Percentiles rank a stretch among this genome's conserved stretches.
phyloP scores from a whole-genome alignment of 1,140 invertebrate species.

The Galleria mellonella region DNA sequence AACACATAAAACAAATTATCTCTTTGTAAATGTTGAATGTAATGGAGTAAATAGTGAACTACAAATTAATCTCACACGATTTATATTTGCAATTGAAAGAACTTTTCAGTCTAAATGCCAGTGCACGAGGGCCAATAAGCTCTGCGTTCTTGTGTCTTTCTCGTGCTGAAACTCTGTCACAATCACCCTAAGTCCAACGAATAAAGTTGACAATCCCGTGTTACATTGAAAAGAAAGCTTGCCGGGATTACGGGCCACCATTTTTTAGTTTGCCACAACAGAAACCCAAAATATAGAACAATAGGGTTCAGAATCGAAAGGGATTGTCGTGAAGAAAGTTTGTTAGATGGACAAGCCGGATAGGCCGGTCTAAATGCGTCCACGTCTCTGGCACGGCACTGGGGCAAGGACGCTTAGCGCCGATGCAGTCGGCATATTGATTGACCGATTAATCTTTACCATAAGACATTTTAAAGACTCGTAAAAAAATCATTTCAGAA shows the following conservation, averaged over 20 bases:
- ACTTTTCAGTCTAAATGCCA: slow-evolving; percentile 57
- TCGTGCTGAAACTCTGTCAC: slow-evolving; percentile 11
- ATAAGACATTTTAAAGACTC: slow-evolving; percentile 6
- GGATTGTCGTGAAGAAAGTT: slow-evolving; percentile 42
- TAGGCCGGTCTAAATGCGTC: slow-evolving; percentile 58
- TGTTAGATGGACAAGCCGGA: slow-evolving; percentile 37
- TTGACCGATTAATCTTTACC: slow-evolving; percentile 65
- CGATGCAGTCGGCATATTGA: slow-evolving; percentile 62
- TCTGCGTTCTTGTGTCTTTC: slow-evolving; percentile 39
- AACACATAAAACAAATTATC: too few species aligned
- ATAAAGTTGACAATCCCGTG: slow-evolving; percentile 26
- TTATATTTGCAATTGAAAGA: slow-evolving; percentile 19
- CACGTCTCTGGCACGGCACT: slow-evolving; percentile 59
- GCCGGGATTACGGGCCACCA: slow-evolving; percentile 20
- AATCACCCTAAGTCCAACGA: slow-evolving; percentile 12
- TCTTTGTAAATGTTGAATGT: too few species aligned
- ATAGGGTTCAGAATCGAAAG: slow-evolving; percentile 20
- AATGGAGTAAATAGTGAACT: too few species aligned
- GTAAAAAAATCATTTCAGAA: too few species aligned
- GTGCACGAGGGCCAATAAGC: slow-evolving; percentile 28
- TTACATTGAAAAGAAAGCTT: slow-evolving; percentile 20
- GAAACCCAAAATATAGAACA: background rate
- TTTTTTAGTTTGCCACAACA: slow-evolving; percentile 6
- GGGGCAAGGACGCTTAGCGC: slow-evolving; percentile 64
- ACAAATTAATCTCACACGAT: too few species aligned